Evolutionary conservation across 1,140 invertebrate species (phyloP).

Genomic region (Melanaphis sacchari): DNA sequence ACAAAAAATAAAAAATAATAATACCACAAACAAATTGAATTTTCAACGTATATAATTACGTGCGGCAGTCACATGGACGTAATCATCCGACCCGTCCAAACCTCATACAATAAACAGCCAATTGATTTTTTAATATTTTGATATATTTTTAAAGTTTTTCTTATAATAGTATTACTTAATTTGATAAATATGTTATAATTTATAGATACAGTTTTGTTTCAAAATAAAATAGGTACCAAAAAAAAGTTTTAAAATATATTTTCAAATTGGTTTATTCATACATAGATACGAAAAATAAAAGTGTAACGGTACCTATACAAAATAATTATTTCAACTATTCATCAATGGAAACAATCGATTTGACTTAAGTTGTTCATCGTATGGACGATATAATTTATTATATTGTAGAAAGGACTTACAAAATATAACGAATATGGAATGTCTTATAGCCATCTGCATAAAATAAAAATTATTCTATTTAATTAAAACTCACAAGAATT

Average conservation of each 20-base stretch:
- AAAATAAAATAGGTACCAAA: too few species aligned
- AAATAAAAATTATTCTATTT: not conserved
- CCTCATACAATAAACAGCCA: not conserved
- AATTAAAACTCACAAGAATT: not conserved
- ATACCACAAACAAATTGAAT: constrained; percentile 30
- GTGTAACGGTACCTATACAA: not conserved
- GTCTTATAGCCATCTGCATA: not conserved
- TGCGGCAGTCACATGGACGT: not conserved
- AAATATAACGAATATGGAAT: not conserved
- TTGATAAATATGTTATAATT: not conserved
- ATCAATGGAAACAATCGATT: not conserved
- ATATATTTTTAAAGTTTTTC: not conserved
- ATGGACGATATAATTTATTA: not conserved
- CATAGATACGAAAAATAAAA: not conserved
- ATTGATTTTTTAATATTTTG: constrained; percentile 1
- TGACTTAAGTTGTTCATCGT: not conserved
- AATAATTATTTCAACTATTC: not conserved
- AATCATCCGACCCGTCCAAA: not conserved
- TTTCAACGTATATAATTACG: constrained; percentile 26
- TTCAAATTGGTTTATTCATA: not conserved
- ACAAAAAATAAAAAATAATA: not conserved
- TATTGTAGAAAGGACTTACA: not conserved
- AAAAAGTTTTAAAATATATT: not conserved
- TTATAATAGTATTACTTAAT: not conserved
- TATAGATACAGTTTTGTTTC: not conserved